Evolutionary conservation across 2,888 invertebrate species (phyloP).

Genomic region (Ornithoptera priamus): DNA sequence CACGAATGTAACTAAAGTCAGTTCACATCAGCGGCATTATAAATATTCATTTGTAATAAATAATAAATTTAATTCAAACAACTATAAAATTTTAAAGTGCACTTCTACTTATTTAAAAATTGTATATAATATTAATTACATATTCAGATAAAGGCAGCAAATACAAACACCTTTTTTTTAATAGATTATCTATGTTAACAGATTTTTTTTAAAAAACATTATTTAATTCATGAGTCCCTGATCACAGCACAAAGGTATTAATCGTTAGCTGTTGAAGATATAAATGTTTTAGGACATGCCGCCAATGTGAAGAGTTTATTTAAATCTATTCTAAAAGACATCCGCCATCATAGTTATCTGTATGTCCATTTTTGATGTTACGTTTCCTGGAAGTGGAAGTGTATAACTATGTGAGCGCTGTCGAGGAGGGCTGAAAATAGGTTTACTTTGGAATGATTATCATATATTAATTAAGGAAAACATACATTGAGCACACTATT

Average conservation of each 20-base stretch:
- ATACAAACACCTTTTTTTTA: neutral
- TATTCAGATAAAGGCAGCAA: conserved; percentile 3
- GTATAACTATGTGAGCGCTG: conserved; percentile 3
- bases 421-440: conserved; percentile 1
- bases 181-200: neutral
- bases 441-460: conserved; percentile 25
- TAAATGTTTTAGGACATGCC: conserved; percentile 6
- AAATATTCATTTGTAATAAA: neutral
- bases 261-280: neutral
- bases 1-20: conserved; percentile 55
- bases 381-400: neutral
- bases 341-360: conserved; percentile 8
- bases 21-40: conserved; percentile 36
- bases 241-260: conserved; percentile 1
- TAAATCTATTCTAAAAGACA: conserved; percentile 11
- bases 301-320: conserved; percentile 20
- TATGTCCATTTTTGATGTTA: neutral
- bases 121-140: neutral
- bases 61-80: neutral
- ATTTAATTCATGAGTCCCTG: neutral
- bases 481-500: conserved; percentile 24
- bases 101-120: neutral
- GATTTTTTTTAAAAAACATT: neutral
- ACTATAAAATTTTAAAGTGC: conserved; percentile 1
- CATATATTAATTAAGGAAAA: conserved; percentile 20